Evolutionary conservation across 2,797 vertebrate species (phyloP).

Genomic region (Anguilla pacifica): DNA sequence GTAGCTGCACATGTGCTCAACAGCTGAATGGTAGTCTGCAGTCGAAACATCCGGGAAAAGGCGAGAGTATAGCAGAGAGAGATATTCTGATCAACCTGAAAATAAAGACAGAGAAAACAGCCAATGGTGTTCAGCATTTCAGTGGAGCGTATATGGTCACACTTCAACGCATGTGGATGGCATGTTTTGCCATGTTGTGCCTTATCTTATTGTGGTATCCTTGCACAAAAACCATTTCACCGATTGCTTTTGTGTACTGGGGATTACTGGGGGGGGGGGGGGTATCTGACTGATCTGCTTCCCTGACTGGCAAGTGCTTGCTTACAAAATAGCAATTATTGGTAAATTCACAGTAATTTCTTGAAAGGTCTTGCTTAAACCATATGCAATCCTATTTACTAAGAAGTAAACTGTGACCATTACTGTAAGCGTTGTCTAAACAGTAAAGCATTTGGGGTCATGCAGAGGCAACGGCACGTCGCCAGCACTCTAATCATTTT

Average conservation of each 20-base stretch:
- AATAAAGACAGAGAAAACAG: slow-evolving; percentile 44
- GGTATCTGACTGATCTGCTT: background rate
- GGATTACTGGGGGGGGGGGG: background rate
- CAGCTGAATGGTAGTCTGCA: slow-evolving; percentile 60
- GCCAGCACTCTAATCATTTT: slow-evolving; percentile 11
- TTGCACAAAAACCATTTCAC: background rate
- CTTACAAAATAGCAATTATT: slow-evolving; percentile 12
- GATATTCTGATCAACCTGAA: slow-evolving; percentile 31
- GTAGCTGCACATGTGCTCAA: slow-evolving; percentile 60
- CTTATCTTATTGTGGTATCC: background rate
- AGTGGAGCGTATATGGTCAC: background rate
- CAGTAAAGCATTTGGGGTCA: slow-evolving; percentile 54
- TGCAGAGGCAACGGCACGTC: background rate
- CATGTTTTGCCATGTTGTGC: background rate
- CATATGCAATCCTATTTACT: slow-evolving; percentile 42
- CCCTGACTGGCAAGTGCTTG: slow-evolving; percentile 1
- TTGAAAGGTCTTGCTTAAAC: slow-evolving; percentile 30
- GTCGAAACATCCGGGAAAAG: slow-evolving; percentile 51
- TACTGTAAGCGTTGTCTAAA: slow-evolving; percentile 47
- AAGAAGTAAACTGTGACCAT: slow-evolving; percentile 52
- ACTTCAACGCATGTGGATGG: background rate
- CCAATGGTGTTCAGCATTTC: background rate
- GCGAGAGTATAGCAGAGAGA: slow-evolving; percentile 48
- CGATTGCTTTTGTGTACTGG: background rate
- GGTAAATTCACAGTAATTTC: slow-evolving; percentile 41